Evolutionary conservation across 1,140 invertebrate species (phyloP).

Genomic region (Luehdorfia chinensis): DNA sequence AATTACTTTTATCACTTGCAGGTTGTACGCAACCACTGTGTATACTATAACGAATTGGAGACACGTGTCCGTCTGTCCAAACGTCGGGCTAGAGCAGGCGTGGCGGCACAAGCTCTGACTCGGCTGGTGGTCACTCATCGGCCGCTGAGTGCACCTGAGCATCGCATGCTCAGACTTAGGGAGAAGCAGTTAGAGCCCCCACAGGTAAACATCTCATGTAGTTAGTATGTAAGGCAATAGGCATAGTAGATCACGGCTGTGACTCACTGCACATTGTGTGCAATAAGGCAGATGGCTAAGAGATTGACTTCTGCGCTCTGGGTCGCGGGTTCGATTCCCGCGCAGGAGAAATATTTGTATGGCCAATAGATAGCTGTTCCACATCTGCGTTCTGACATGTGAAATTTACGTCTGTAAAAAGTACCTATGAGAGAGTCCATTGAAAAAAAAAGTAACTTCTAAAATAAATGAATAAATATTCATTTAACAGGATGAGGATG

Average conservation of each 20-base stretch:
- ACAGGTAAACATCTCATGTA: conserved; percentile 46
- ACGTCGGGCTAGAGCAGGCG: conserved; percentile 85
- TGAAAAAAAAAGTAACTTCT: too few relatives aligned
- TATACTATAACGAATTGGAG: conserved; percentile 98
- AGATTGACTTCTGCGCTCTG: too few relatives aligned
- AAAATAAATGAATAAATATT: too few relatives aligned
- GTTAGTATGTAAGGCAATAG: not conserved
- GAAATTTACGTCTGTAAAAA: too few relatives aligned
- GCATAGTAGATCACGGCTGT: not conserved
- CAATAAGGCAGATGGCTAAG: not conserved
- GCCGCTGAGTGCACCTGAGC: conserved; percentile 90
- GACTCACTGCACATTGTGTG: not conserved
- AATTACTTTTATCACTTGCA: too few relatives aligned
- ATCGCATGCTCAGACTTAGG: conserved; percentile 90
- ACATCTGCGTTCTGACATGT: too few relatives aligned
- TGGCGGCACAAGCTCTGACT: conserved; percentile 85
- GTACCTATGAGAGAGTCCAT: too few relatives aligned
- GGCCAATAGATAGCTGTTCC: too few relatives aligned
- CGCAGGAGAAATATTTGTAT: too few relatives aligned
- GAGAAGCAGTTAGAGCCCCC: conserved; percentile 93
- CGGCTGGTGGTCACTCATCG: conserved; percentile 93
- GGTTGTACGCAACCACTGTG: conserved; percentile 91
- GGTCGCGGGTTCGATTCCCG: too few relatives aligned
- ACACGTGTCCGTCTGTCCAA: conserved; percentile 96
- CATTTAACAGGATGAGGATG: conserved; percentile 73